These are phyloP conservation scores for Ctenomys sociabilis DNA, from an alignment of 2,113 vertebrate species.

Conservation along the genomic window DNA sequence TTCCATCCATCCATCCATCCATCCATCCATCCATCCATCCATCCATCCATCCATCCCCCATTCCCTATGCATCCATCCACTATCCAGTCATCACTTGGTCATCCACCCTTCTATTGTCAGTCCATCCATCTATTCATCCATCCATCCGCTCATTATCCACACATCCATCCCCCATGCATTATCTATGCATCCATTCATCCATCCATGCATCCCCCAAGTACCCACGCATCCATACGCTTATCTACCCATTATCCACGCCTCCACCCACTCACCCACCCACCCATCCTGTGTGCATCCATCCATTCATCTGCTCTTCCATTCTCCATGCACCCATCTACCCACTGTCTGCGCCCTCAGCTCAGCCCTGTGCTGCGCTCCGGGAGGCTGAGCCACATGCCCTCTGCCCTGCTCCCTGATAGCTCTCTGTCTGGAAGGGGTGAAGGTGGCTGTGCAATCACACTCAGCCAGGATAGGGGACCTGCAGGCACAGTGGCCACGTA, in stretches of 20 bases:
- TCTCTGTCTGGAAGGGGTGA: neutral
- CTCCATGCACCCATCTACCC: accelerated
- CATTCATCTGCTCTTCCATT: too few species aligned
- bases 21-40: too few species aligned
- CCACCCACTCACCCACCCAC: too few species aligned
- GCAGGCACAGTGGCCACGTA: accelerated
- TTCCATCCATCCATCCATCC: neutral
- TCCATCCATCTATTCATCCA: neutral
- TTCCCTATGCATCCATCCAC: too few species aligned
- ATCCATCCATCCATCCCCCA: too few species aligned
- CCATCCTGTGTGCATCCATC: neutral
- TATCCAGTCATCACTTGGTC: neutral
- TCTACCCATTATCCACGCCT: neutral
- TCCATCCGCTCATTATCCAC: neutral
- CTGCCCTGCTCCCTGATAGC: neutral
- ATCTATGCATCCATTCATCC: too few species aligned
- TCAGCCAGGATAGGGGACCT: neutral
- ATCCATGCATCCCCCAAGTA: too few species aligned
- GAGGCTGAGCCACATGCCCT: neutral
- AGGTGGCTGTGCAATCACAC: accelerated
- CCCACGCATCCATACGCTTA: accelerated
- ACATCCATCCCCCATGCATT: neutral
- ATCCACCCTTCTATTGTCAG: neutral
- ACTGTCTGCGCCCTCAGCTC: neutral
- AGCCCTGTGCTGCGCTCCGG: neutral